Evolutionary conservation across 2,113 vertebrate genomes (phyloP).

Genomic region (Rhinoptilus africanus): DNA sequence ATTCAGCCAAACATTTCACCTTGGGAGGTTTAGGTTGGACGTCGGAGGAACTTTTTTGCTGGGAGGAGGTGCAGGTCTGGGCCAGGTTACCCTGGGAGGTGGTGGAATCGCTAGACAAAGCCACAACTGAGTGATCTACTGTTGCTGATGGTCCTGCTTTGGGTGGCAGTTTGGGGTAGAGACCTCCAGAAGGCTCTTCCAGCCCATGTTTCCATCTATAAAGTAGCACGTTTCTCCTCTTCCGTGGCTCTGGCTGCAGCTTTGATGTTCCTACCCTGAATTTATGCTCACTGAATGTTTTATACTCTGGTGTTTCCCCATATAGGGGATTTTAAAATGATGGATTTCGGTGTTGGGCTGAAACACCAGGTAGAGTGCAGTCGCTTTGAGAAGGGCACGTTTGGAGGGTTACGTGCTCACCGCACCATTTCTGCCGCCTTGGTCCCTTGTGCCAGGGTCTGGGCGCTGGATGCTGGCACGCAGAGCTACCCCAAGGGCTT

Average conservation of each 20-base stretch:
- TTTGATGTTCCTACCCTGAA: background rate
- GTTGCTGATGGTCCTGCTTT: background rate
- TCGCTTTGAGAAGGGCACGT: background rate
- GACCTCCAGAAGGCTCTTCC: background rate
- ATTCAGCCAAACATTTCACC: background rate
- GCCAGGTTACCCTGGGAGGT: background rate
- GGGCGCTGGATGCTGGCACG: constrained; percentile 74
- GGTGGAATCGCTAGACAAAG: background rate
- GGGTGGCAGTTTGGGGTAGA: background rate
- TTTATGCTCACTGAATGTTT: background rate
- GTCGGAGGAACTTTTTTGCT: background rate
- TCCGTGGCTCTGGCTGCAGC: background rate
- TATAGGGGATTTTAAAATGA: background rate
- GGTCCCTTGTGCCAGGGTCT: constrained; percentile 37
- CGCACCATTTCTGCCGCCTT: background rate
- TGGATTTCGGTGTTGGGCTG: background rate
- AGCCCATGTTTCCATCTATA: background rate
- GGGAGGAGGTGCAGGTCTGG: background rate
- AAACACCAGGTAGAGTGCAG: background rate
- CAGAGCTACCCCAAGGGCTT: constrained; percentile 44
- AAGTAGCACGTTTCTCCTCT: background rate
- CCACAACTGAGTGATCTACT: background rate
- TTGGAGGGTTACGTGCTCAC: background rate
- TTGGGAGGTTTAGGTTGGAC: background rate
- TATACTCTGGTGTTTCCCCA: background rate